These are phyloP conservation scores for Tiliacea citrago DNA, from an alignment of 2,888 invertebrate genomes.

Conservation along the genomic window DNA sequence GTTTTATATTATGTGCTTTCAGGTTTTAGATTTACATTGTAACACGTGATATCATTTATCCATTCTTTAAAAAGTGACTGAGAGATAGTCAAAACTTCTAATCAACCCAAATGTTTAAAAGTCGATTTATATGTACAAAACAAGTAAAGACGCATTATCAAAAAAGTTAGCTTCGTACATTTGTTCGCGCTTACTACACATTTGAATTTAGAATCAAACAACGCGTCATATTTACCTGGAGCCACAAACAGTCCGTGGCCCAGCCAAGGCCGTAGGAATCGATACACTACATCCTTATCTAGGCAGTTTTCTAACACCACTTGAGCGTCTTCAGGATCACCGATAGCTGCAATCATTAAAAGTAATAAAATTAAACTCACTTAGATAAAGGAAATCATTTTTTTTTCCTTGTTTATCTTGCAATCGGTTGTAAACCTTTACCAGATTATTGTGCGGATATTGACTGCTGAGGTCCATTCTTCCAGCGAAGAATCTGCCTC, in stretches of 20 bases:
- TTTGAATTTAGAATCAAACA: constrained; percentile 33
- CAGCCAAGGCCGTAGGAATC: constrained; percentile 84
- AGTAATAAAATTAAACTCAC: not conserved
- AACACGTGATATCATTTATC: too few relatives aligned
- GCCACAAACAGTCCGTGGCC: constrained; percentile 86
- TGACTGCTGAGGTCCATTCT: too few relatives aligned
- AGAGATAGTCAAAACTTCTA: not conserved
- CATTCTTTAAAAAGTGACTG: not conserved
- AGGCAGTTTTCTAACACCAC: constrained; percentile 83
- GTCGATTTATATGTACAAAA: not conserved
- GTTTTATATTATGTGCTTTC: not conserved
- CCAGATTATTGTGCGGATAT: too few relatives aligned
- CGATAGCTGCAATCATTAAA: constrained; percentile 72
- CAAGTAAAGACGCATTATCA: constrained; percentile 12
- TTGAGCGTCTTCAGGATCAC: constrained; percentile 82
- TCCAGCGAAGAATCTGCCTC: too few relatives aligned
- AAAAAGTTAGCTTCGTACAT: constrained; percentile 27
- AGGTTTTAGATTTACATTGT: too few relatives aligned
- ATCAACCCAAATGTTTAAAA: not conserved
- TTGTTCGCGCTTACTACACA: constrained; percentile 47
- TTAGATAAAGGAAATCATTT: too few relatives aligned
- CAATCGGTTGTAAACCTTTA: too few relatives aligned
- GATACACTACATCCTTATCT: constrained; percentile 84
- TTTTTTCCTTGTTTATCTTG: too few relatives aligned
- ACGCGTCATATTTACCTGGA: constrained; percentile 76